Conservation (phyloP, 1,140 invertebrate genomes). For the Trialeurodes vaporariorum region DNA sequence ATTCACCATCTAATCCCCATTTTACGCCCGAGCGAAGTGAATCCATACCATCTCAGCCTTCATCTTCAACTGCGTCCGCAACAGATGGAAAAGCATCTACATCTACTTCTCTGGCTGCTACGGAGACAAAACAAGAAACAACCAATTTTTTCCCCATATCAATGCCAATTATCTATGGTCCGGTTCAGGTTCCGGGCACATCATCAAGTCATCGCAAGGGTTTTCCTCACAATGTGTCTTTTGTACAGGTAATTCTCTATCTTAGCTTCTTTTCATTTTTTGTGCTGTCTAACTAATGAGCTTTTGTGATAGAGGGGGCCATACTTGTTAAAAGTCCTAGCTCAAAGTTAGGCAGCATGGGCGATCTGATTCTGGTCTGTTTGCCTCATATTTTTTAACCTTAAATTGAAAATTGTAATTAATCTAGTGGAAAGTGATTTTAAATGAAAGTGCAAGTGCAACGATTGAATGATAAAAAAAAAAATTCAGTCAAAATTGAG, state of each 20-base stretch:
- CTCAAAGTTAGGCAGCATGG: too few relatives aligned
- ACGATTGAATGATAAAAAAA: too few relatives aligned
- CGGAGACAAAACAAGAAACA: conserved; percentile 24
- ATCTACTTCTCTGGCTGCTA: conserved; percentile 22
- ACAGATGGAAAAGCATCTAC: conserved; percentile 17
- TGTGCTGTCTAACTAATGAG: too few relatives aligned
- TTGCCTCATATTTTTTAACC: too few relatives aligned
- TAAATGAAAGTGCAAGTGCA: too few relatives aligned
- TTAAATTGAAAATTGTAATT: too few relatives aligned
- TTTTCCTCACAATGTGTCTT: conserved; percentile 81
- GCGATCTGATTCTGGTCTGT: too few relatives aligned
- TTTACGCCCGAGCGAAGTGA: not conserved
- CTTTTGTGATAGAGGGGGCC: too few relatives aligned
- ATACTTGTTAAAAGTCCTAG: too few relatives aligned
- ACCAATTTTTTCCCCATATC: conserved; percentile 57
- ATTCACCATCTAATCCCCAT: not conserved
- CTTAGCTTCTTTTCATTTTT: too few relatives aligned
- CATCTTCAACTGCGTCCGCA: not conserved
- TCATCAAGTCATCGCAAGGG: conserved; percentile 32
- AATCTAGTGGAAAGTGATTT: too few relatives aligned
- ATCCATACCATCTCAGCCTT: not conserved
- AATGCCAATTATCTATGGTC: conserved; percentile 71
- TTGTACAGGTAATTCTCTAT: conserved; percentile 55
- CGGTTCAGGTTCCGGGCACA: conserved; percentile 50
- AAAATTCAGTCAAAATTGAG: too few relatives aligned